Evolutionary conservation across 2,888 invertebrate species (phyloP), one percentile per base, ranked within the genome.

Genomic region (Aspidapion aeneum): DNA sequence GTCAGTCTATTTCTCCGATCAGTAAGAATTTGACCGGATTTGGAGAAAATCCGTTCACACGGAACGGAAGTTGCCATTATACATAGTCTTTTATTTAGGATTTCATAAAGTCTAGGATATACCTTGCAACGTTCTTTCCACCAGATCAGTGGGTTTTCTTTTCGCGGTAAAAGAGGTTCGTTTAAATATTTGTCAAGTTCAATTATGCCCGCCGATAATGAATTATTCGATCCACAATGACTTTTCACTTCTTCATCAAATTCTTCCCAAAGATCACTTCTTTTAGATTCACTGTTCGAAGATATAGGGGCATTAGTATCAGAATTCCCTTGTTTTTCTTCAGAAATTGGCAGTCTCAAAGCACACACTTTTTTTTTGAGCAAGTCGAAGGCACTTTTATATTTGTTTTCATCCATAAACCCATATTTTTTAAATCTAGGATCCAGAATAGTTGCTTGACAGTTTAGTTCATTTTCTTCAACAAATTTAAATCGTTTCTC

Each of bases 101-200:
- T 55, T 55, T 64, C 12, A 50, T 59, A 64, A 16, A 64, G 58
- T 12, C 18, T 51, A 18, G 64, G 57, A 51, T 64, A 64, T 17
- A 64, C 17, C 35, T 55, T 48, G 58, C 59, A 58, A 18, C 62
- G 22, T 17, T 61, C 55, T 17, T 35, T 7, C 64, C 64, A 64
- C 64, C 61, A 64, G 19, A 54, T n/a, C 22, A 64, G 50, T 21
- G 64, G 61, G 50, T 61, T 55, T 64, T 58, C 49, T 7, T 18
- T 21, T 48, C 62, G 60, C n/a, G 52, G 19, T 20, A 65, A 50
- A 18, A 65, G 52, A 12, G 60, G 60, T 20, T 65, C 63, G 20
- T 59, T 63, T 21, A 65, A 19, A 52, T 65, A 65, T 58, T 57
- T 55, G 52, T 60, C 58, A 16, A 60, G 18, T 60, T 66, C 63